Base-by-base conservation (phyloP, 2,888 invertebrate species). In the Beris morrisii region DNA sequence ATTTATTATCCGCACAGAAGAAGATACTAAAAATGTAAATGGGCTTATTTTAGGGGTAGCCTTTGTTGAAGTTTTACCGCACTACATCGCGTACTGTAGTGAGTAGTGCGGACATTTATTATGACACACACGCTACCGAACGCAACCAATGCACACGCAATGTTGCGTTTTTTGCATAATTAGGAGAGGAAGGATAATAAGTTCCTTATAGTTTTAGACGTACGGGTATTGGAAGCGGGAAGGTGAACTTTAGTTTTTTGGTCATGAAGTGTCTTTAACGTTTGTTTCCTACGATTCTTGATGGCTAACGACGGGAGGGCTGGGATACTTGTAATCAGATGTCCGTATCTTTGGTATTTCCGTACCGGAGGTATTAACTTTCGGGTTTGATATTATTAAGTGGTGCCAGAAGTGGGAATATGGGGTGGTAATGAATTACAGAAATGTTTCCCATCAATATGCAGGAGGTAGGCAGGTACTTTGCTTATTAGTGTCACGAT, bases 81-180 rank as follows among this genome's bases (percentile, higher is more conserved):
- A 38, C 38, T 38, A 38, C 1, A 38, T 7, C 38, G 38, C 9
- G 9, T 38, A 38, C 7, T 9, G 38, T 38, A 7, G 38, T 38
- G 38, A 38, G 9, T 9, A 7, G 38, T 38, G 38, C 38, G 38
- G 38, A 38, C 9, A 38, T 38, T 38, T 38, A 38, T 38, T 38
- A n/a, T 63, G 43, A 12, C 12, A 31, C 38, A 54, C 64, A 64
- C 64, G 64, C 64, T 15, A 54, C 38, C 13, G 43, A 61, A 64
- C 31, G 54, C 44, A 64, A 64, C 52, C 46, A 52, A 64, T 64
- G 64, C 64, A 64, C 64, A 64, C 64, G 64, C 64, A 64, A 64
- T 64, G 52, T 64, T 64, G 64, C 64, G 64, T 64, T 64, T 56
- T 64, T 64, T 64, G 64, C 64, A 64, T 64, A 64, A 64, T 64